Conservation (phyloP, 2,888 invertebrate species). For the Polymixis lichenea region DNA sequence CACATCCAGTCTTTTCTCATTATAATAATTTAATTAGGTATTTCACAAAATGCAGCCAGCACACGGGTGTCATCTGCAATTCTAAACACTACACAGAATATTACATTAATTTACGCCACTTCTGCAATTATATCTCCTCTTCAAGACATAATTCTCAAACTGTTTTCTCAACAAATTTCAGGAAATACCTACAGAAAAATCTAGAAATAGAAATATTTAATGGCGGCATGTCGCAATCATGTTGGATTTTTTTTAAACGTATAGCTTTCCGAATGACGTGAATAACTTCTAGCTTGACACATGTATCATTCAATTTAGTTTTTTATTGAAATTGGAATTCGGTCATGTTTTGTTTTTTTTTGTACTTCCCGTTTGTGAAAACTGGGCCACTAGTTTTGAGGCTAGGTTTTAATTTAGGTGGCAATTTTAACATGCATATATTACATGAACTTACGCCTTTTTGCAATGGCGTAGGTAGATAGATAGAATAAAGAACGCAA, state of each 20-base stretch:
- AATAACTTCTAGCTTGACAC: constrained; percentile 21
- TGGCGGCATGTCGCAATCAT: background rate
- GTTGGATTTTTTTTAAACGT: constrained; percentile 28
- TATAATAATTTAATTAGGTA: background rate
- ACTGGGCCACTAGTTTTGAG: background rate
- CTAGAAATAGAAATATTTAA: background rate
- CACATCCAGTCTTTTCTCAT: background rate
- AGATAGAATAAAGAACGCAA: no score
- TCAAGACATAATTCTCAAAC: constrained; percentile 4
- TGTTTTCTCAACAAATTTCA: constrained; percentile 17
- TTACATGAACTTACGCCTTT: no score
- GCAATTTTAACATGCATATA: no score
- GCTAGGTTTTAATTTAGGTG: no score
- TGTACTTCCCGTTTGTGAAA: background rate
- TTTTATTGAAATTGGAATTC: constrained; percentile 24
- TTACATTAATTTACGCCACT: constrained; percentile 9
- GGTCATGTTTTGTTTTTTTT: background rate
- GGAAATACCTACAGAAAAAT: background rate
- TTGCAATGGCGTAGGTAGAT: no score
- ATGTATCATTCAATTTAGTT: constrained; percentile 21
- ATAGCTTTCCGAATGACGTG: constrained; percentile 9
- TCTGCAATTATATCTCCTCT: background rate
- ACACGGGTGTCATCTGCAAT: background rate
- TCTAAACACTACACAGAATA: background rate
- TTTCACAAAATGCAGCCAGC: background rate